Percentiles rank a stretch among this genome's conserved stretches.
Conservation (phyloP, 2,888 invertebrate species). For the Lasioglossum villosulum region DNA sequence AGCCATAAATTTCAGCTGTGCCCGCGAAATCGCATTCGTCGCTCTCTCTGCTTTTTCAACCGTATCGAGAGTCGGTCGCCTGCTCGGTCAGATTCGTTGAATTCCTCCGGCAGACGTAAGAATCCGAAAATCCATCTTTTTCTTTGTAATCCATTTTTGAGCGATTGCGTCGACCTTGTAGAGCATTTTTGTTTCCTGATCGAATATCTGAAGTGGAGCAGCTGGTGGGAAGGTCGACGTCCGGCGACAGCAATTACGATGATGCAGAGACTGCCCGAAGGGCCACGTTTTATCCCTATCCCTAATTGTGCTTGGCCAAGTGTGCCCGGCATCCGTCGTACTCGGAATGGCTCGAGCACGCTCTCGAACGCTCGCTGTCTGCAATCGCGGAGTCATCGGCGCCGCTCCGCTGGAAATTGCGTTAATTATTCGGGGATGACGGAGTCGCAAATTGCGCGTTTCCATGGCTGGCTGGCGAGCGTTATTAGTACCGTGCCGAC, state of each 20-base stretch:
- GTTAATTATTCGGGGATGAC: slow-evolving; percentile 71
- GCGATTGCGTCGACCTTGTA: background rate
- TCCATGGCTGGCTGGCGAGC: slow-evolving; percentile 23
- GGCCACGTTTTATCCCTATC: background rate
- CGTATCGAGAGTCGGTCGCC: background rate
- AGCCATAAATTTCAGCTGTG: slow-evolving; percentile 8
- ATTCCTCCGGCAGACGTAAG: background rate
- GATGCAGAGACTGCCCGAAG: slow-evolving; percentile 34
- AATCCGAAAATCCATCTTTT: background rate
- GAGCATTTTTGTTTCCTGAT: background rate
- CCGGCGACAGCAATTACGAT: background rate
- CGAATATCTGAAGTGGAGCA: background rate
- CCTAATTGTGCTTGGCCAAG: background rate
- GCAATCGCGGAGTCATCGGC: slow-evolving; percentile 64
- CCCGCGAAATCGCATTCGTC: background rate
- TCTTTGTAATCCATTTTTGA: background rate
- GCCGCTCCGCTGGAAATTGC: slow-evolving; percentile 64
- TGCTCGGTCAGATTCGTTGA: background rate
- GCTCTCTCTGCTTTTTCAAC: slow-evolving; percentile 2
- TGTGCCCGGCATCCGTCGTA: slow-evolving; percentile 4
- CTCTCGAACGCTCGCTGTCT: background rate
- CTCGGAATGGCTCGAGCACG: background rate
- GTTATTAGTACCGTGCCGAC: background rate
- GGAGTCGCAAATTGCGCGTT: slow-evolving; percentile 66
- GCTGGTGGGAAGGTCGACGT: background rate